These are phyloP conservation scores for Henricia sp. DNA, from an alignment of 53 echinoderm and acorn worm genomes.

Conservation along the genomic window DNA sequence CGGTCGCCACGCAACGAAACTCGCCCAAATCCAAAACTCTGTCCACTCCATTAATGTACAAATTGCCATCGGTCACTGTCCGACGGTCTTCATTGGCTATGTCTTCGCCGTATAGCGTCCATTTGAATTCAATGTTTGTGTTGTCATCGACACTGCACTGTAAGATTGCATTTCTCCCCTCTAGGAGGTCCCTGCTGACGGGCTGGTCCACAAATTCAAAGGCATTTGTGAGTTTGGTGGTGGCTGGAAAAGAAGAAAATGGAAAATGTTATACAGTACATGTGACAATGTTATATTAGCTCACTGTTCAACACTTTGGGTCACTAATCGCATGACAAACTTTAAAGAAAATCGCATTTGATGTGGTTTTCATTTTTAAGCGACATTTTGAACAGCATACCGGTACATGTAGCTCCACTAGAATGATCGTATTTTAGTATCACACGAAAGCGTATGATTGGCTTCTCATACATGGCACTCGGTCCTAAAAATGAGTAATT, in stretches of 20 bases:
- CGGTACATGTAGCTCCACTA: background rate
- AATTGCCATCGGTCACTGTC: constrained; percentile 58
- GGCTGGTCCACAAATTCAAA: constrained; percentile 69
- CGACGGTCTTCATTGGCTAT: constrained; percentile 48
- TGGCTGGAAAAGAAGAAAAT: constrained; percentile 26
- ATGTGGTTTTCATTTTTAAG: background rate
- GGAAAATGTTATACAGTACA: background rate
- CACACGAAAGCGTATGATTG: no score
- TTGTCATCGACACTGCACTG: constrained; percentile 76
- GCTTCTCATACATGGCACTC: no score
- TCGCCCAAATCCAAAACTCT: constrained; percentile 61
- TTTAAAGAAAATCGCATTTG: no score
- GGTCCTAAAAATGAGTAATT: no score
- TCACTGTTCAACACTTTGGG: background rate
- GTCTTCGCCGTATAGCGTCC: constrained; percentile 67
- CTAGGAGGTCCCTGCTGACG: constrained; percentile 54
- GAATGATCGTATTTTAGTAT: background rate
- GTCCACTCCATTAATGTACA: constrained; percentile 63
- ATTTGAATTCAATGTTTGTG: constrained; percentile 60
- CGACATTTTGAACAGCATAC: background rate
- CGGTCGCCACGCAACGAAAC: constrained; percentile 67
- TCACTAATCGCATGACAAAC: background rate
- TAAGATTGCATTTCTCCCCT: constrained; percentile 59
- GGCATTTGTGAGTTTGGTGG: constrained; percentile 40
- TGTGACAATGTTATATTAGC: background rate